Evolutionary conservation across 2,797 vertebrate genomes (phyloP).

Genomic region (Erpetoichthys calabaricus): DNA sequence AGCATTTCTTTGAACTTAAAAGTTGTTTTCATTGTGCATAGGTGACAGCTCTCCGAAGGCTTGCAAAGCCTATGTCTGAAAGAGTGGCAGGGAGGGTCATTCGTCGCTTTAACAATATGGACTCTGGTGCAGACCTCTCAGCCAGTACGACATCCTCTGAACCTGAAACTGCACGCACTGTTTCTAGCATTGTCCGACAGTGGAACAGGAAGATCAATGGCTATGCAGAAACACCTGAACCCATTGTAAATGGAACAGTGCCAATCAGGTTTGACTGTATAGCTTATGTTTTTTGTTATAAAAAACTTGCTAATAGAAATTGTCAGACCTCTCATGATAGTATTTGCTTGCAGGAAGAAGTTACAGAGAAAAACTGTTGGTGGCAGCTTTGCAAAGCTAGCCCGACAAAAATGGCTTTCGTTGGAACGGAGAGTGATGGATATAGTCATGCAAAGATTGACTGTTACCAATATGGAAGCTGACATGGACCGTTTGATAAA

Average conservation of each 20-base stretch:
- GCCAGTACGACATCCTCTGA: constrained; percentile 77
- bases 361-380: constrained; percentile 65
- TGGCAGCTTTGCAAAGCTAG: constrained; percentile 69
- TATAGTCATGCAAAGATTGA: constrained; percentile 96
- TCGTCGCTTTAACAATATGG: constrained; percentile 53
- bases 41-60: constrained; percentile 76
- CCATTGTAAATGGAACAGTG: constrained; percentile 30
- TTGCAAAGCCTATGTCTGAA: constrained; percentile 86
- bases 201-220: constrained; percentile 86
- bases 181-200: constrained; percentile 84
- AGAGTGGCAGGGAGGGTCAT: constrained; percentile 60
- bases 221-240: constrained; percentile 56
- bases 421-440: constrained; percentile 78
- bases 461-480: constrained; percentile 76
- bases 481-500: constrained; percentile 96
- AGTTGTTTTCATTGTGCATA: constrained; percentile 13
- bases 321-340: too few relatives aligned
- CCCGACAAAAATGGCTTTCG: constrained; percentile 86
- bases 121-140: constrained; percentile 78
- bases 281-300: too few relatives aligned
- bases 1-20: neutral
- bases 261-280: constrained; percentile 42
- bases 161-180: constrained; percentile 59
- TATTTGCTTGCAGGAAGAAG: constrained; percentile 55
- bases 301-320: too few relatives aligned